Conservation (phyloP, 2,797 vertebrate species). For the Clarias fuscus region DNA sequence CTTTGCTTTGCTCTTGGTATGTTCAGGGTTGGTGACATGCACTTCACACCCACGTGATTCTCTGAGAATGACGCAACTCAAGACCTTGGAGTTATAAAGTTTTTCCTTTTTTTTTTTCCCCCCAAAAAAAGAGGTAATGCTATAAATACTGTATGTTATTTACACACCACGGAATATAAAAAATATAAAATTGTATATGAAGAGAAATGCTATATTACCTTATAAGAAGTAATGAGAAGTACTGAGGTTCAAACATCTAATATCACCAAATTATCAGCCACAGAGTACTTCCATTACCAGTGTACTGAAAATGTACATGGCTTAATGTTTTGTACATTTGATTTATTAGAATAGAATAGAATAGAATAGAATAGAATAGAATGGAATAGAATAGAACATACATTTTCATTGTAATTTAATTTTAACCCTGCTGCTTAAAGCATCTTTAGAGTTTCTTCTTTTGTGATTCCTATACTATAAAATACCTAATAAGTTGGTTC, state of each 20-base stretch:
- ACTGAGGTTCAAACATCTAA: not conserved
- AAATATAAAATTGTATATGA: not conserved
- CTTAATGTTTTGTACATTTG: not conserved
- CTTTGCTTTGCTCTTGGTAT: slow-evolving; percentile 11
- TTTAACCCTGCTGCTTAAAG: not conserved
- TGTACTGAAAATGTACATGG: not conserved
- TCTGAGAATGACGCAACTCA: slow-evolving; percentile 15
- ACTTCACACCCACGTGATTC: slow-evolving; percentile 31
- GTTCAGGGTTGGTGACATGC: slow-evolving; percentile 34
- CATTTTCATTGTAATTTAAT: not conserved
- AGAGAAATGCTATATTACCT: not conserved
- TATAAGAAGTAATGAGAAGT: too few relatives aligned
- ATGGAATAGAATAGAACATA: not conserved
- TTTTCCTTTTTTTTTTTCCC: not conserved
- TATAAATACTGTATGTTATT: not conserved
- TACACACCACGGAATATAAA: not conserved
- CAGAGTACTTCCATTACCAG: not conserved
- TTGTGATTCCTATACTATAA: not conserved
- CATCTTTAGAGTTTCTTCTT: not conserved
- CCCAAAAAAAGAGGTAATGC: not conserved
- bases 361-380: not conserved
- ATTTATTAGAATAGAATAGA: not conserved
- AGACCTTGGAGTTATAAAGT: not conserved
- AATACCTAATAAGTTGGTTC: not conserved
- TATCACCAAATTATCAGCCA: not conserved